phyloP scores from a whole-genome alignment of 2,888 invertebrate species.

The Phaonia tiefii region DNA sequence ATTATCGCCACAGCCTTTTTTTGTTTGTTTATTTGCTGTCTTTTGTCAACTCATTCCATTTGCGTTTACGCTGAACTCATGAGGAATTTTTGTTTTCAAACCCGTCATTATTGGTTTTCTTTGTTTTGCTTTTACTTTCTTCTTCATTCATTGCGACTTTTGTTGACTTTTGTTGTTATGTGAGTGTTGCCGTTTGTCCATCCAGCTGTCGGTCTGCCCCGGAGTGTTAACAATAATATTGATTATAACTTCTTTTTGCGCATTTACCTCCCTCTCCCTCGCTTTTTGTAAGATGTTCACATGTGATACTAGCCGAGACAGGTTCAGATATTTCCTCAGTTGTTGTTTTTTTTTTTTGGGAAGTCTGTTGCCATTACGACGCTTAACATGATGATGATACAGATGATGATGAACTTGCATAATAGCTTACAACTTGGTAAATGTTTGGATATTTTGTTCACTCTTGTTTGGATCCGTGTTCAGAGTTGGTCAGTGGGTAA shows the following conservation, averaged over 20 bases:
- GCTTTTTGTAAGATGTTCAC: neutral
- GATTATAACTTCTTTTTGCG: constrained; percentile 21
- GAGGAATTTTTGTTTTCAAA: constrained; percentile 35
- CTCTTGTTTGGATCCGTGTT: constrained; percentile 35
- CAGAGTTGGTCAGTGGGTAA: constrained; percentile 53
- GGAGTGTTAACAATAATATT: constrained; percentile 42
- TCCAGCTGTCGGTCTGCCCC: too few relatives aligned
- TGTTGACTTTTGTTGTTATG: constrained; percentile 35
- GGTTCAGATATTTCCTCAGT: constrained; percentile 9
- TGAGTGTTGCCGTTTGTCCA: neutral
- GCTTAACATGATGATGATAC: neutral
- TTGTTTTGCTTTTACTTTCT: constrained; percentile 39
- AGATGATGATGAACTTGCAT: constrained; percentile 60
- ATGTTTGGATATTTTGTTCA: constrained; percentile 11
- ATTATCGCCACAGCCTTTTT: constrained; percentile 16
- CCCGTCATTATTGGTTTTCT: constrained; percentile 23
- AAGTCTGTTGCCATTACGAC: neutral
- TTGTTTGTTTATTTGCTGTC: neutral
- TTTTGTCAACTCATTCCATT: constrained; percentile 14
- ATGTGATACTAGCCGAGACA: neutral
- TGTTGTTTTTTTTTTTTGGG: too few relatives aligned
- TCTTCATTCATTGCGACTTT: constrained; percentile 37
- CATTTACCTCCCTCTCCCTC: neutral
- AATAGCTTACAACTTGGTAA: constrained; percentile 49
- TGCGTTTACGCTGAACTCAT: constrained; percentile 11